Conservation (phyloP, 1,140 invertebrate genomes). For the Neoseiulus cucumeris region DNA sequence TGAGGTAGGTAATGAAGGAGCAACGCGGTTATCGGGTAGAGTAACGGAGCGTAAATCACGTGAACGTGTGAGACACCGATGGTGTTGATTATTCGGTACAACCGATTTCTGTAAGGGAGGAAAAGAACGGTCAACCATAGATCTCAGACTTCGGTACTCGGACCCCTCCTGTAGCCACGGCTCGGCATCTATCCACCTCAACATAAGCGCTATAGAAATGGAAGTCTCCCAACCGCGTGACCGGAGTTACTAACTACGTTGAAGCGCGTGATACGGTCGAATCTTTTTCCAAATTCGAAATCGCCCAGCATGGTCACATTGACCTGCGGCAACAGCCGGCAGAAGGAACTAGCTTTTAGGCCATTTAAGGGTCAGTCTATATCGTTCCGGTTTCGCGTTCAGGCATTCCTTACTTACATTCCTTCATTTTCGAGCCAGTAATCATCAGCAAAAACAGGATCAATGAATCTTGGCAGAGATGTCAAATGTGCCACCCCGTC, state of each 20-base stretch:
- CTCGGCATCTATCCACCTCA: background rate
- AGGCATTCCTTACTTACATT: background rate
- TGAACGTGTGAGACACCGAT: background rate
- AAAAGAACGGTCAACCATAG: background rate
- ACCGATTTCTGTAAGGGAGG: background rate
- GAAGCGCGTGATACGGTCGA: no score
- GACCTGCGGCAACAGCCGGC: no score
- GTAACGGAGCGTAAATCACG: background rate
- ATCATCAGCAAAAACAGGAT: slow-evolving; percentile 3
- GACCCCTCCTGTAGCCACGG: background rate
- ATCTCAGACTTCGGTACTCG: background rate
- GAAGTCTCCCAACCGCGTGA: no score
- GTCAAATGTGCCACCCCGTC: background rate
- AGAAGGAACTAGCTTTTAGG: no score
- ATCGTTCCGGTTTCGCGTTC: background rate
- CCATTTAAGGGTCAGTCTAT: no score
- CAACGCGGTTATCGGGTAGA: background rate
- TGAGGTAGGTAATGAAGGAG: background rate
- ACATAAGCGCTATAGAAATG: background rate
- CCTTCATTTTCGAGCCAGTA: background rate
- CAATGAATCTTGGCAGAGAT: background rate
- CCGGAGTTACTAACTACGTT: no score
- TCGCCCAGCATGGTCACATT: no score
- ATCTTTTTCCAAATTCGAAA: no score
- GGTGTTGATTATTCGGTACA: background rate